Evolutionary conservation across 2,888 invertebrate genomes (phyloP).

Genomic region (Neocrepidodera transversa): DNA sequence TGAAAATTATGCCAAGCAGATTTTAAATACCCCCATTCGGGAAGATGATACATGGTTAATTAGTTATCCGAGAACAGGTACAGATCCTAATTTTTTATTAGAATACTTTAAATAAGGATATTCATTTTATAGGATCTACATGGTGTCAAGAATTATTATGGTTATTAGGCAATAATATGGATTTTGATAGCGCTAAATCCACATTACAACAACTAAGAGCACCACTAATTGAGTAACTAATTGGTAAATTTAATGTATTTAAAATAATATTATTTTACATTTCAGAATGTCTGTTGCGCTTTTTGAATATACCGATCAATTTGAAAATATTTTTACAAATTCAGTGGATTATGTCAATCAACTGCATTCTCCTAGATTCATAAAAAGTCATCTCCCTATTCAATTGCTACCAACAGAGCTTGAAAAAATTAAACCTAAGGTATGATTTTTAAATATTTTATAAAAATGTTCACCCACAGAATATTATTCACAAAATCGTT

Average conservation of each 20-base stretch:
- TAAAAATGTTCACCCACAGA: background rate
- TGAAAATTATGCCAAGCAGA: constrained; percentile 71
- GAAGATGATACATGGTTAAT: constrained; percentile 85
- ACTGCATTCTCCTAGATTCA: constrained; percentile 72
- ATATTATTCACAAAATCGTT: background rate
- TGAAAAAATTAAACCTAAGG: constrained; percentile 74
- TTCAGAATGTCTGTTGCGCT: constrained; percentile 45
- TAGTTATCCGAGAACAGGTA: constrained; percentile 89
- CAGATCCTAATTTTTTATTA: constrained; percentile 29
- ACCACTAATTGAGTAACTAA: constrained; percentile 72
- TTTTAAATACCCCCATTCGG: constrained; percentile 74
- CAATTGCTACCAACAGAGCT: constrained; percentile 72
- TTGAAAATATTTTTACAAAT: constrained; percentile 65
- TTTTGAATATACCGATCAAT: constrained; percentile 38
- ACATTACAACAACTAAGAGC: constrained; percentile 68
- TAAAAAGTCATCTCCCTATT: constrained; percentile 78
- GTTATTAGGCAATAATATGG: constrained; percentile 81
- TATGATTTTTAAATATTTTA: constrained; percentile 49
- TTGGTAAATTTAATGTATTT: background rate
- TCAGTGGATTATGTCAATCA: constrained; percentile 76
- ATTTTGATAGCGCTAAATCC: constrained; percentile 77
- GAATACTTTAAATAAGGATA: background rate
- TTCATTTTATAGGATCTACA: constrained; percentile 73
- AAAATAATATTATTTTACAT: background rate
- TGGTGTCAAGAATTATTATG: constrained; percentile 95